phyloP scores from a whole-genome alignment of 2,797 vertebrate genomes.

The Syngnathus acus region DNA sequence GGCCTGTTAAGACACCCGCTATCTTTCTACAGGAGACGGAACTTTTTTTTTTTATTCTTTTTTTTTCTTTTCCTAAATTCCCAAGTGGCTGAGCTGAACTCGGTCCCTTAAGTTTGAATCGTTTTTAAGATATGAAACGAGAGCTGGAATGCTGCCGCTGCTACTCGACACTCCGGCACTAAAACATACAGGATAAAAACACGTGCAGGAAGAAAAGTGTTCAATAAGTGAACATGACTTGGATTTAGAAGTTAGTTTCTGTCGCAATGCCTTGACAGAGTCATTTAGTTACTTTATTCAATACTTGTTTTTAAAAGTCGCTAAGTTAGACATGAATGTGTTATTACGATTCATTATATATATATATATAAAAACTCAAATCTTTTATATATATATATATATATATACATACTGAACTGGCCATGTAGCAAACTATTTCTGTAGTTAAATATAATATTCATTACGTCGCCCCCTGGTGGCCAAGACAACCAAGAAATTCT shows the following conservation, averaged over 20 bases:
- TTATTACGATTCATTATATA: no score
- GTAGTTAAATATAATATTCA: no score
- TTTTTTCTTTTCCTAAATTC: constrained; percentile 27
- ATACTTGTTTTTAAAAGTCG: no score
- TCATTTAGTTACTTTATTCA: no score
- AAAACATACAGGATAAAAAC: constrained; percentile 15
- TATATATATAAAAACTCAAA: background rate
- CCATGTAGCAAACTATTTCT: no score
- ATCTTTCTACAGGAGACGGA: constrained; percentile 57
- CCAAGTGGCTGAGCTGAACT: constrained; percentile 50
- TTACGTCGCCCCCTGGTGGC: no score
- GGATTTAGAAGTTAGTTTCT: constrained; percentile 35
- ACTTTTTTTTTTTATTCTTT: constrained; percentile 32
- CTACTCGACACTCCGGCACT: background rate
- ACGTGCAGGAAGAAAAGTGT: constrained; percentile 15
- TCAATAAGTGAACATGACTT: constrained; percentile 19
- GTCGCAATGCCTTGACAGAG: constrained; percentile 5
- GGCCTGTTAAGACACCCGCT: constrained; percentile 67
- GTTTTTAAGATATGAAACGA: constrained; percentile 52
- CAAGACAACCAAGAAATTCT: background rate
- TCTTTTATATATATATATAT: no score
- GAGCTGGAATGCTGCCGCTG: constrained; percentile 25
- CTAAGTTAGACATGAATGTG: no score
- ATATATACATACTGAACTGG: no score
- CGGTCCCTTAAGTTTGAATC: constrained; percentile 60